Percentiles rank a stretch among this genome's conserved stretches.
These are phyloP conservation scores for Tricholauxania praeusta DNA, from an alignment of 2,888 invertebrate species.

Conservation along the genomic window DNA sequence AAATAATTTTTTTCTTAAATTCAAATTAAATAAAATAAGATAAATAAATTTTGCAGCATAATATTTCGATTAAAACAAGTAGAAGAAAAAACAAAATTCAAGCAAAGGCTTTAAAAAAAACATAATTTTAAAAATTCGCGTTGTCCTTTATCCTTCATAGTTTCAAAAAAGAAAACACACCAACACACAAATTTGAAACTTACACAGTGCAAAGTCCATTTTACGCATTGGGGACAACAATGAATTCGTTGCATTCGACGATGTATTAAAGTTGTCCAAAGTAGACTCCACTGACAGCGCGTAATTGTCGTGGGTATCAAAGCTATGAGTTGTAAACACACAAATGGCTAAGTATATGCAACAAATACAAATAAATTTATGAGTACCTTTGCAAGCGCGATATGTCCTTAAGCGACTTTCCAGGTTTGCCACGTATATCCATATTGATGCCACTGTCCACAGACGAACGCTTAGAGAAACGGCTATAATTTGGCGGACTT, in stretches of 20 bases:
- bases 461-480: slow-evolving; percentile 79
- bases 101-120: slow-evolving; percentile 65
- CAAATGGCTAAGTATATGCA: too few species aligned
- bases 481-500: slow-evolving; percentile 65
- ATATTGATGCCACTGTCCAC: slow-evolving; percentile 85
- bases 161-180: not conserved
- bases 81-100: slow-evolving; percentile 3
- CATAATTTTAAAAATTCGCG: slow-evolving; percentile 65
- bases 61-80: slow-evolving; percentile 19
- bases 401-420: slow-evolving; percentile 69
- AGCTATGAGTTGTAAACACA: slow-evolving; percentile 50
- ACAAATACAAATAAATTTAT: not conserved
- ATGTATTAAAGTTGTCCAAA: slow-evolving; percentile 56
- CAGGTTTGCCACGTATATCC: slow-evolving; percentile 70
- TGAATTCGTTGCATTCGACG: slow-evolving; percentile 58
- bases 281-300: slow-evolving; percentile 67
- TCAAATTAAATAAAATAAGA: slow-evolving; percentile 40
- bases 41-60: not conserved
- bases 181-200: slow-evolving; percentile 66
- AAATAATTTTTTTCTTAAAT: slow-evolving; percentile 36
- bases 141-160: slow-evolving; percentile 1
- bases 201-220: slow-evolving; percentile 89
- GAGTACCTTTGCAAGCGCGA: slow-evolving; percentile 61
- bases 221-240: slow-evolving; percentile 74
- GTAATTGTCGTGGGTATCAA: slow-evolving; percentile 68